phyloP scores from a whole-genome alignment of 1,140 invertebrate genomes.

The Pogonognathellus flavescens region DNA sequence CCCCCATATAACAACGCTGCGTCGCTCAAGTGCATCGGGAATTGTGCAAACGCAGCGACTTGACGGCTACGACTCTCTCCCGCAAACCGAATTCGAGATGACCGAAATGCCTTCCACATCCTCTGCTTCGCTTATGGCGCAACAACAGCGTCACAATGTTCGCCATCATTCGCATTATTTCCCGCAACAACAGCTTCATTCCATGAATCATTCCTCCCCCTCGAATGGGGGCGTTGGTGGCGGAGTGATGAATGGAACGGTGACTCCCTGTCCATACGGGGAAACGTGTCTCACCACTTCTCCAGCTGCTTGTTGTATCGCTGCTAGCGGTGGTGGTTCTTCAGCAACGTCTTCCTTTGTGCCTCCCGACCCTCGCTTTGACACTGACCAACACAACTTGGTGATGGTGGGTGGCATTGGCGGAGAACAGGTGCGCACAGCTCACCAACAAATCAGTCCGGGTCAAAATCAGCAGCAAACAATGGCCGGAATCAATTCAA shows the following conservation, averaged over 20 bases:
- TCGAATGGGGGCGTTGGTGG: background rate
- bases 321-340: constrained; percentile 1
- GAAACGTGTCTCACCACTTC: constrained; percentile 35
- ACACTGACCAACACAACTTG: background rate
- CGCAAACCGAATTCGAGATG: constrained; percentile 69
- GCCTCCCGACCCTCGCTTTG: constrained; percentile 29
- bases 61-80: constrained; percentile 68
- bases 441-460: constrained; percentile 38
- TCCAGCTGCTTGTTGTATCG: constrained; percentile 14
- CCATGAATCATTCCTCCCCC: background rate
- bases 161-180: constrained; percentile 29
- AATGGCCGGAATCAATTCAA: background rate
- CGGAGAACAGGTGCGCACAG: background rate
- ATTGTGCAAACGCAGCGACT: constrained; percentile 44
- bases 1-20: constrained; percentile 38
- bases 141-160: constrained; percentile 28
- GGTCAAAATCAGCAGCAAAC: background rate
- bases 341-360: constrained; percentile 39
- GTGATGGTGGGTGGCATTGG: background rate
- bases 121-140: background rate
- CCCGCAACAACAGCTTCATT: constrained; percentile 33
- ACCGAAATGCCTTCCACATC: constrained; percentile 58
- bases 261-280: constrained; percentile 12
- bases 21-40: constrained; percentile 39
- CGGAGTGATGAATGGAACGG: background rate